Evolutionary conservation across 2,797 vertebrate genomes (phyloP).

Genomic region (Gadopsis bispinosus): DNA sequence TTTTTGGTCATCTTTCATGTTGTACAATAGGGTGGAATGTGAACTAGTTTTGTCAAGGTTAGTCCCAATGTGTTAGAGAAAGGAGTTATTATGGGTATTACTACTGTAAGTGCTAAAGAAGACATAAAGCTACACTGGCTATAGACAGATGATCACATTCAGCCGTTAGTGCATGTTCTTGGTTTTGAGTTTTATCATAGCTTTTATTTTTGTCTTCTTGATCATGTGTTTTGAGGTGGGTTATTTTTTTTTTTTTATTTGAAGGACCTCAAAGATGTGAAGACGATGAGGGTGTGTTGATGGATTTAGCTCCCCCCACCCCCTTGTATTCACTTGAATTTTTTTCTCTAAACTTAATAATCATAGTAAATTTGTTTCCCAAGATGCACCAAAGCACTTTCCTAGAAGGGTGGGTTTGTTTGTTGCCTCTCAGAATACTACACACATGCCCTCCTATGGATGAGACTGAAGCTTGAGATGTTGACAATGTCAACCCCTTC

Average conservation of each 20-base stretch:
- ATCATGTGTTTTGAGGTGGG: slow-evolving; percentile 9
- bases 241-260: slow-evolving; percentile 13
- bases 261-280: slow-evolving; percentile 28
- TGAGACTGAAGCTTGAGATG: slow-evolving; percentile 5
- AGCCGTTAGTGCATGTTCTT: slow-evolving; percentile 4
- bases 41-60: slow-evolving; percentile 11
- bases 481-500: not conserved
- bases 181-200: slow-evolving; percentile 18
- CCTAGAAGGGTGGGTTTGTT: slow-evolving; percentile 27
- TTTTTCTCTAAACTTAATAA: slow-evolving; percentile 18
- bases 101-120: slow-evolving; percentile 11
- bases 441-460: not conserved
- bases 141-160: not conserved
- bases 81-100: slow-evolving; percentile 4
- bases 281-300: slow-evolving; percentile 15
- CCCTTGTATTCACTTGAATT: slow-evolving; percentile 37
- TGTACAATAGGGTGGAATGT: slow-evolving; percentile 1
- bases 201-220: slow-evolving; percentile 24
- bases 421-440: slow-evolving; percentile 50
- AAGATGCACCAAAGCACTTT: slow-evolving; percentile 73
- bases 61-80: not conserved
- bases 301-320: slow-evolving; percentile 11
- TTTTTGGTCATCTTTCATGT: slow-evolving; percentile 30
- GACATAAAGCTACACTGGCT: slow-evolving; percentile 1
- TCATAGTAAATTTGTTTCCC: slow-evolving; percentile 16